A percentile compares a stretch with the other conserved stretches of the same genome.
These are phyloP conservation scores for Drosophila azteca DNA, from an alignment of 1,140 invertebrate species.

Conservation along the genomic window DNA sequence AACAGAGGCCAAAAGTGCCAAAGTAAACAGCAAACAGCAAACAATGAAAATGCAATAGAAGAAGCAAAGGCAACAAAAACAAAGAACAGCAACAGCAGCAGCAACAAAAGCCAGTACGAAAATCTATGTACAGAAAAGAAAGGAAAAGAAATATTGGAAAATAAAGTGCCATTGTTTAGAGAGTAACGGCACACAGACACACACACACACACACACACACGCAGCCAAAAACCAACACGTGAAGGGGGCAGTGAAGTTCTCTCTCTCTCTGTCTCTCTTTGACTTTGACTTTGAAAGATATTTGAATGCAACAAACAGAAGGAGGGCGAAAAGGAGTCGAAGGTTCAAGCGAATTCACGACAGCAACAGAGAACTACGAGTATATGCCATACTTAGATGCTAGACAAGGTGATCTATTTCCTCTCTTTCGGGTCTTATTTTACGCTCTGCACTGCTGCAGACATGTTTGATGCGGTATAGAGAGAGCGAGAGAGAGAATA, in stretches of 20 bases:
- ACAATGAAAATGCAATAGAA: constrained; percentile 80
- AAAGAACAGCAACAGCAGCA: constrained; percentile 12
- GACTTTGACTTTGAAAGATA: no score
- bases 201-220: constrained; percentile 12
- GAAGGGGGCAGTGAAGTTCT: neutral
- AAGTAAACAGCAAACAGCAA: constrained; percentile 81
- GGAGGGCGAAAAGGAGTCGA: no score
- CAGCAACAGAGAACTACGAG: no score
- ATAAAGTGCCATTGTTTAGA: constrained; percentile 79
- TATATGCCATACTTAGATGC: no score
- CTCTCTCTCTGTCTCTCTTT: no score
- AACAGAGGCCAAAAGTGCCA: constrained; percentile 74
- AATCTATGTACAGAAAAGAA: constrained; percentile 3
- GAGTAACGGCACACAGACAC: constrained; percentile 47
- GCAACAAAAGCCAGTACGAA: neutral
- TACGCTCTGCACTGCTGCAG: no score
- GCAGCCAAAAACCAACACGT: neutral
- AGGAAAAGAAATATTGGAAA: constrained; percentile 49
- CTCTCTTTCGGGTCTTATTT: no score
- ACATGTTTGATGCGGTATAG: no score
- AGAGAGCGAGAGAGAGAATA: no score
- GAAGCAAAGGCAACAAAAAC: constrained; percentile 47
- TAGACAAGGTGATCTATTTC: no score
- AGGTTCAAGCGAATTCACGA: no score
- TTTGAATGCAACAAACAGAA: no score